Evolutionary conservation across 2,797 vertebrate genomes (phyloP), one percentile per base, ranked within the genome.

Genomic region (Spinus olivaceus): DNA sequence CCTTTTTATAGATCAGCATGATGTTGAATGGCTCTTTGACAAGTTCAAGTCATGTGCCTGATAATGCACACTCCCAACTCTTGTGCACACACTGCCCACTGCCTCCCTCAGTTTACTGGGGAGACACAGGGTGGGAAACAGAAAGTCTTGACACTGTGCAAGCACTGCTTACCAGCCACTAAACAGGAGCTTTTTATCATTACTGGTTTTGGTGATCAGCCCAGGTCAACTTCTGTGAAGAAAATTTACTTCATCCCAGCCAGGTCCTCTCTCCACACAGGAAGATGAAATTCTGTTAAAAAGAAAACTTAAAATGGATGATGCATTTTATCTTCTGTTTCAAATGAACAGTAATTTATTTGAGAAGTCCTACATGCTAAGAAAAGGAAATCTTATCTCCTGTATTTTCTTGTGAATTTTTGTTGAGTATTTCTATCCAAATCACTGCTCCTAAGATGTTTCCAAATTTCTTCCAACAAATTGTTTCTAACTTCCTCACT

Each of bases 81-180:
- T 28, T 53, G 28, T n/a, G 33, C 12, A 32, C 28, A 27, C 7
- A 9, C 12, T 4, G 4, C 1, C 3, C 6, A 25, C 12, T n/a
- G n/a, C 4, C 12, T 14, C 2, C 6, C 21, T 53, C 12, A 65
- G 12, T 53, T 70, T 25, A 15, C 4, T 39, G 30, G 2, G 15
- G 17, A 16, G 3, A 7, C 13, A 56, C 8, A 56, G 7, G 39
- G 4, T 17, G 21, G 59, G 35, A 81, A 72, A 35, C 20, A 41
- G 24, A 78, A 37, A 65, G 8, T 5, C 35, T 25, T 63, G 24
- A n/a, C 3, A 7, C 18, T 39, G 59, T 61, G 27, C 6, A 33
- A 35, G 11, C 28, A 35, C 28, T 53, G 6, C 18, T 83, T 47
- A 81, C 21, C 9, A 50, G 22, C 12, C 33, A 4, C 9, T 63